Base-by-base conservation (phyloP, 1,140 invertebrate genomes). In the Drosophila quadrilineata region DNA sequence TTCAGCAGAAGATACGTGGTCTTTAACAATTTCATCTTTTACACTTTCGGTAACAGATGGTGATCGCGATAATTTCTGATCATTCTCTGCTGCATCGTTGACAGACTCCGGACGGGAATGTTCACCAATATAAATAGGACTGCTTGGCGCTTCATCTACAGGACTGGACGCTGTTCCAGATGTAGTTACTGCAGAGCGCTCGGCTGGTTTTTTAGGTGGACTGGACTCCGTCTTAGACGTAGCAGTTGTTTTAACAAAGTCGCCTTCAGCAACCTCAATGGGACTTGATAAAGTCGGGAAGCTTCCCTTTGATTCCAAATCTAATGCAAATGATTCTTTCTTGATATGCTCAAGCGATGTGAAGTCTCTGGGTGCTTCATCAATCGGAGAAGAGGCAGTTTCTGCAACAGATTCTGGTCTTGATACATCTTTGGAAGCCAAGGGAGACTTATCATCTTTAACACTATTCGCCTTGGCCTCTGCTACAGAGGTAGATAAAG, bases 241-340 rank as follows among this genome's bases (percentile, higher is more conserved):
- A 21, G 40, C 17, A 9, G 19, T 8, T 22, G 43, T 29, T 2
- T 58, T 33, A 1, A 46, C 10, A 17, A 87, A 87, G 50, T 87
- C 59, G 1, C 77, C 84, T 4, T 76, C 74, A 31, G 75, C 85
- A 19, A 87, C 75, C 10, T 87, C 84, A 14, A 87, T 75, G 6
- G 84, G 85, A 36, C 84, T 87, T 2, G 85, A 87, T 6, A 69
- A 49, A 1, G 84, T 87, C 33, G 71, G 74, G 6, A 87, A 43
- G 19, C 68, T 52, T 8, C 46, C 59, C 1, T 26, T 45, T 0
- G 58, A 5, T 22, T 68, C 53, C 0, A 82, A 28, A 6, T 29
- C 31, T 5, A 79, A 46, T 2, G 6, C 40, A 3, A 66, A 46
- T 28, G 52, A 50, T 0, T 68, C 33, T 4, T 29, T 68, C 10